Evolutionary conservation across 2,113 vertebrate species (phyloP).

Genomic region (Phyllostomus discolor): DNA sequence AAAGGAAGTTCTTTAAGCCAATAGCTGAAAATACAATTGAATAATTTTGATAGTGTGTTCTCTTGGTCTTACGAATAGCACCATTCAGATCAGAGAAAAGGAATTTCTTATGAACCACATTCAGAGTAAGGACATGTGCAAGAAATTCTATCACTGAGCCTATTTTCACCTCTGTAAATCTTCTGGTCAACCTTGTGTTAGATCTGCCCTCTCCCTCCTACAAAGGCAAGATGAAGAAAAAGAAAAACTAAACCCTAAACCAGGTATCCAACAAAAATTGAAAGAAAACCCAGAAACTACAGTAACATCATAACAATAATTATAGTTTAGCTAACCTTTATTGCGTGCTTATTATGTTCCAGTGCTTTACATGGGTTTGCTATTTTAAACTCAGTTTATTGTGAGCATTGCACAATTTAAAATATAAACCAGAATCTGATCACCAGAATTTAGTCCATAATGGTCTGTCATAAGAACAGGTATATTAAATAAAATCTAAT

Average conservation of each 20-base stretch:
- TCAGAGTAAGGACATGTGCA: neutral
- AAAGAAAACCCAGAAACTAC: neutral
- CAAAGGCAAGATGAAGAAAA: neutral
- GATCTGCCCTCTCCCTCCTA: neutral
- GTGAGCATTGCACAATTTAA: neutral
- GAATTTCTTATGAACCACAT: neutral
- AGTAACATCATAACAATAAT: neutral
- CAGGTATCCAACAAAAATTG: neutral
- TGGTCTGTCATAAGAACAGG: neutral
- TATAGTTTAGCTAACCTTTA: neutral
- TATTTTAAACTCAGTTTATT: neutral
- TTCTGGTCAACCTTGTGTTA: neutral
- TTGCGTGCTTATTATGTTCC: neutral
- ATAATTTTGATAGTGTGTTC: neutral
- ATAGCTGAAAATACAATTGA: neutral
- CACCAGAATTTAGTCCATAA: neutral
- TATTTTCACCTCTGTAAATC: neutral
- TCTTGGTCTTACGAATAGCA: neutral
- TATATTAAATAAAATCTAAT: slow-evolving; percentile 14
- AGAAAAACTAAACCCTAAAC: neutral
- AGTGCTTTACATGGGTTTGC: neutral
- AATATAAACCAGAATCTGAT: neutral
- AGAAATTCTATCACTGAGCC: neutral
- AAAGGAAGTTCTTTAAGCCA: neutral
- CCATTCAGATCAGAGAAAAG: neutral